Evolutionary conservation across 2,888 invertebrate species (phyloP).

Genomic region (Dasysyrphus tricinctus): DNA sequence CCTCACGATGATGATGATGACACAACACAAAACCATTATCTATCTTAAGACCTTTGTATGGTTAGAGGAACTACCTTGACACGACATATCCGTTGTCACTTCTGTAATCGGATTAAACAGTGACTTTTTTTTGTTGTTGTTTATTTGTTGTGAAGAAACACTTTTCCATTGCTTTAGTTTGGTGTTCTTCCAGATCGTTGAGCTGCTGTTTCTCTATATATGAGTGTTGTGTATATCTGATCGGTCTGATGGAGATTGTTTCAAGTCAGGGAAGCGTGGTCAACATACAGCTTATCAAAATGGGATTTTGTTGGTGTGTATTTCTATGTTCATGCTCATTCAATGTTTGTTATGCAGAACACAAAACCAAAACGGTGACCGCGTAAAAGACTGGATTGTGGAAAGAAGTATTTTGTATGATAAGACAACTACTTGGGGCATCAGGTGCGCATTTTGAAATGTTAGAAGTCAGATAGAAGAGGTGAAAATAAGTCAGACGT

Average conservation of each 20-base stretch:
- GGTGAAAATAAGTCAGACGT: conserved; percentile 73
- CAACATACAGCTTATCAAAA: conserved; percentile 37
- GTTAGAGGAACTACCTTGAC: conserved; percentile 57
- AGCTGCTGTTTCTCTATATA: conserved; percentile 40
- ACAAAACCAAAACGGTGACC: conserved; percentile 56
- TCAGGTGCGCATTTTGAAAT: conserved; percentile 66
- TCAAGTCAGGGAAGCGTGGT: conserved; percentile 53
- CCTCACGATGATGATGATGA: conserved; percentile 25
- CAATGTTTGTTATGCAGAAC: conserved; percentile 70
- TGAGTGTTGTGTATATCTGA: neutral
- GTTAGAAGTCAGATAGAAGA: conserved; percentile 56
- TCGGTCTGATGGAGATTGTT: conserved; percentile 55
- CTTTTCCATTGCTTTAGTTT: conserved; percentile 53
- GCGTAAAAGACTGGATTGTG: neutral
- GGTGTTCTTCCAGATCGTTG: conserved; percentile 50
- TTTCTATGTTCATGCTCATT: conserved; percentile 31
- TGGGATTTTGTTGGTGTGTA: conserved; percentile 1
- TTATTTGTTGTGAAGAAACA: conserved; percentile 41
- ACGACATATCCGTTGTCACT: conserved; percentile 65
- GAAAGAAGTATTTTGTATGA: conserved; percentile 41
- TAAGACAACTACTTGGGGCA: conserved; percentile 58
- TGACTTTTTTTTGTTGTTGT: neutral
- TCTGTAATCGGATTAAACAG: conserved; percentile 68
- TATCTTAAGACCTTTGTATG: conserved; percentile 45
- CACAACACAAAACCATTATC: conserved; percentile 42